Percentiles rank a stretch among this genome's conserved stretches.
phyloP scores from a whole-genome alignment of 2,113 vertebrate species.

The Oreochromis tanganicae region DNA sequence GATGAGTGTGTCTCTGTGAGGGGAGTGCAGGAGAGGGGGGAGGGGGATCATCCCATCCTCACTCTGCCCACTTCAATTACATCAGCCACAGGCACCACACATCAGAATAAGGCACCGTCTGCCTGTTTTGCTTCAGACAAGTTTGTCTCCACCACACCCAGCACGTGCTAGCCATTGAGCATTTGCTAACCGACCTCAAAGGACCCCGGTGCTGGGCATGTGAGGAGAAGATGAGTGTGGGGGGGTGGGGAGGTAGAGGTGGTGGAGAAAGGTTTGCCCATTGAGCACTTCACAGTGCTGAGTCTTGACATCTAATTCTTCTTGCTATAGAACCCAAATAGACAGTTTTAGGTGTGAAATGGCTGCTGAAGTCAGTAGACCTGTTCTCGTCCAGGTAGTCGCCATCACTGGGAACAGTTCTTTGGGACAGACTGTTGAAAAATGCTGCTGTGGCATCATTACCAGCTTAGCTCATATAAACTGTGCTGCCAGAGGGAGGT shows the following conservation, averaged over 20 bases:
- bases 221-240: neutral
- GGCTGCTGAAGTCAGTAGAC: neutral
- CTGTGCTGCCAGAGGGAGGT: slow-evolving; percentile 21
- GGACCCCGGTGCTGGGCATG: neutral
- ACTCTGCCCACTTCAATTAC: slow-evolving; percentile 65
- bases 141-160: slow-evolving; percentile 5
- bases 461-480: slow-evolving; percentile 45
- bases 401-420: neutral
- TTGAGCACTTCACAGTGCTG: neutral
- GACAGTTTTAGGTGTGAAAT: neutral
- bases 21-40: neutral
- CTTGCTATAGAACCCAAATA: slow-evolving; percentile 19
- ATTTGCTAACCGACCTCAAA: slow-evolving; percentile 10
- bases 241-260: neutral
- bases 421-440: slow-evolving; percentile 1
- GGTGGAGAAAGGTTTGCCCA: neutral
- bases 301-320: slow-evolving; percentile 5
- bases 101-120: slow-evolving; percentile 21
- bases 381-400: slow-evolving; percentile 17
- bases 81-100: slow-evolving; percentile 36
- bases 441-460: slow-evolving; percentile 24
- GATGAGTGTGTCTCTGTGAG: slow-evolving; percentile 13
- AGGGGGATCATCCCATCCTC: slow-evolving; percentile 42
- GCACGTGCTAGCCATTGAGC: slow-evolving; percentile 20
- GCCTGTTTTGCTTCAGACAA: slow-evolving; percentile 18